Base-by-base conservation (phyloP, 2,797 vertebrate species). In the Muscicapa striata region DNA sequence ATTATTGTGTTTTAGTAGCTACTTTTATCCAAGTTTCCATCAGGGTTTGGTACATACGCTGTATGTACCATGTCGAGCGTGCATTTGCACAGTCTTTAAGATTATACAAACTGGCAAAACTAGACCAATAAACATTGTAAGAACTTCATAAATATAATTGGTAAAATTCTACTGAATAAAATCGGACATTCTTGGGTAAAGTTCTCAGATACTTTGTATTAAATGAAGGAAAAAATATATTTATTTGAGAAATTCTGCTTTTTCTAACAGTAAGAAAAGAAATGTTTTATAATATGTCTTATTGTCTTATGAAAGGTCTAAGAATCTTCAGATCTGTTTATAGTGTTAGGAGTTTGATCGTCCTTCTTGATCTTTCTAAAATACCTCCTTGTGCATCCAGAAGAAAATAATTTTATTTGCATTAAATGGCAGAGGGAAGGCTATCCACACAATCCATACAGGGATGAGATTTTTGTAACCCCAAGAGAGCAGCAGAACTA, bases 311-410 rank as follows among this genome's bases (percentile, higher is more conserved):
- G 38, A 66, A 30, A 73, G 10, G 14, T 58, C 61, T 51, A 63
- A 75, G 38, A 64, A 57, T 93, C 54, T 78, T 61, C 15, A 64
- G 11, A 27, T 52, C 22, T 83, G 4, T 54, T 78, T 18, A 12
- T 22, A 46, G 13, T 19, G 15, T 68, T 40, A 59, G 70, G 18
- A 18, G 10, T 63, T 78, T 63, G 15, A 46, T 46, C 13, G 2
- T 45, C 26, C 19, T 78, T 89, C 34, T 8, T 32, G 26, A 69
- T 15, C 21, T 92, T 93, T 79, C 22, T 49, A 51, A 87, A 82
- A 64, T 30, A n/a, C 2, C 10, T 0, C 0, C 43, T 45, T 54
- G 8, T 59, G 32, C 34, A 36, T 64, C 13, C 2, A 12, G 9
- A 23, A 80, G 66, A 62, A 86, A 80, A 52, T n/a, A 40, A 70